Percentiles rank a stretch among this genome's conserved stretches.
Evolutionary conservation across 2,797 vertebrate species (phyloP).

Genomic region (Capromys pilorides): DNA sequence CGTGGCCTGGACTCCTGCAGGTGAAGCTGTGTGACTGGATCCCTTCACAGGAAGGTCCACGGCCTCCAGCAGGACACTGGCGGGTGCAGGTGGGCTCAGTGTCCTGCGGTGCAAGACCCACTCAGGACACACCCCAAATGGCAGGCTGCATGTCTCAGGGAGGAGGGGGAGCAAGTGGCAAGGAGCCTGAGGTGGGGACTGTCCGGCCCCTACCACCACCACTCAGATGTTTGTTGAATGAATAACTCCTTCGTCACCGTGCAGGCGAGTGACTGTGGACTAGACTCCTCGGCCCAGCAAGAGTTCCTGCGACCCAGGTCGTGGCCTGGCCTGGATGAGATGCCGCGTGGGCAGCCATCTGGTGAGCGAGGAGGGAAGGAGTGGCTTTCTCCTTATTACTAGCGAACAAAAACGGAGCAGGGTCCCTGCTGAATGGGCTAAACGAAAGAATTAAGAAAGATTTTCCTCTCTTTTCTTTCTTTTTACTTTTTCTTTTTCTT

Average conservation of each 20-base stretch:
- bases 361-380: background rate
- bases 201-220: background rate
- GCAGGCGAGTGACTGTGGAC: background rate
- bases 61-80: background rate
- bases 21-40: background rate
- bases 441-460: background rate
- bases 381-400: background rate
- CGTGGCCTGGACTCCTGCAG: accelerated
- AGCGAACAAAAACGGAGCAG: background rate
- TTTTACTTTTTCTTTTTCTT: too few relatives aligned
- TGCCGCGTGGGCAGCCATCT: accelerated
- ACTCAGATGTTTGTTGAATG: background rate
- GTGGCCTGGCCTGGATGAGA: background rate
- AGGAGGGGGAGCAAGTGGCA: accelerated
- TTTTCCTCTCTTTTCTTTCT: background rate
- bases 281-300: background rate
- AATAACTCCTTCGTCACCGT: background rate
- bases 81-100: background rate
- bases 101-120: accelerated
- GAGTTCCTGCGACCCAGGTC: background rate
- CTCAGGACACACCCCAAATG: too few relatives aligned
- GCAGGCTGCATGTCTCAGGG: accelerated
- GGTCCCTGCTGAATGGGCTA: too few relatives aligned
- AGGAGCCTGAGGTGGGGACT: background rate
- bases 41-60: accelerated